Base-by-base conservation (phyloP, 2,888 invertebrate species). In the Neoascia interrupta region DNA sequence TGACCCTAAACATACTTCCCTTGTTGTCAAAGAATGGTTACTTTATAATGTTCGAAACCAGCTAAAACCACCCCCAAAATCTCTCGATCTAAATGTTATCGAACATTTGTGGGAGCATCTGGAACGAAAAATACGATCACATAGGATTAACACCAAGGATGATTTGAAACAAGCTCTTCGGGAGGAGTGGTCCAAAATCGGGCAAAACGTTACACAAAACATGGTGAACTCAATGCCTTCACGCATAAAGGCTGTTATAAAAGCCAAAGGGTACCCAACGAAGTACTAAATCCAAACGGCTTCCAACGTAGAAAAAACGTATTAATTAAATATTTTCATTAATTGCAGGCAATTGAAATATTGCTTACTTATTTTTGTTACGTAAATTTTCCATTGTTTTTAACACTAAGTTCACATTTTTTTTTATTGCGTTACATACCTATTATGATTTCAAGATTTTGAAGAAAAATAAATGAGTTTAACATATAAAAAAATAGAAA, bases 81-180 rank as follows among this genome's bases (percentile, higher is more conserved):
- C 18, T 13, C 39, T 18, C 6, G 49, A 31, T 31, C 31, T 49
- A 8, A 49, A 31, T 16, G 31, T 31, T 8, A 31, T 49, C 16
- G 31, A 49, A n/a, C 49, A 49, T 31, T 31, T 49, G 18, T 49
- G 49, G 31, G 16, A 28, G 18, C 16, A 18, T 39, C 13, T 39
- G 15, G 18, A 39, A 5, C 39, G 39, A 18, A 15, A 18, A 39
- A 18, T 39, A 16, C 16, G 39, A 13, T 13, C 8, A 31, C 31
- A 31, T 6, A n/a, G n/a, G 8, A 31, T 39, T 5, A 34, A 2
- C 11, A 31, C 49, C n/a, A 49, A 8, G 16, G 31, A 31, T 28
- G 49, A 49, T 49, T 5, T 49, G 10, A 51, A 51, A 18, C 34
- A 34, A n/a, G 51, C 19, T 34, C 51, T 51, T 10, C 51, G 19